A percentile compares a stretch with the other conserved stretches of the same genome.
These are phyloP conservation scores for Chloropsis hardwickii DNA, from an alignment of 2,113 vertebrate genomes.

Conservation along the genomic window DNA sequence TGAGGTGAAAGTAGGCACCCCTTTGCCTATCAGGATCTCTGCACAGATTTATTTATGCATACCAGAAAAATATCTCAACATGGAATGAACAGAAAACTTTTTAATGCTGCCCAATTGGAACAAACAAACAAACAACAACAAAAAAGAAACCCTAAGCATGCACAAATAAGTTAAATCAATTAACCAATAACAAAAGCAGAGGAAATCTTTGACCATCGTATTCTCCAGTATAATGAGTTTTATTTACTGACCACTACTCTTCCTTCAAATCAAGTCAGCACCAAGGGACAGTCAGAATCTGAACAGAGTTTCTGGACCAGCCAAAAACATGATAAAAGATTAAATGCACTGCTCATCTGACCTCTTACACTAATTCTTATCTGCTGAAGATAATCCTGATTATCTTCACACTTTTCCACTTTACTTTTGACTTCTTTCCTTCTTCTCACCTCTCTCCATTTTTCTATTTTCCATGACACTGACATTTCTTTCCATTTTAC, in stretches of 20 bases:
- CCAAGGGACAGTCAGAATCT: not conserved
- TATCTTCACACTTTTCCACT: not conserved
- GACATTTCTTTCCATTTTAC: not conserved
- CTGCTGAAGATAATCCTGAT: not conserved
- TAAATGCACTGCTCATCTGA: not conserved
- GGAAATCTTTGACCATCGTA: not conserved
- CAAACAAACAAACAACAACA: not conserved
- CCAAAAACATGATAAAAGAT: not conserved
- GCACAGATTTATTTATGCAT: not conserved
- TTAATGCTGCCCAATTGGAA: not conserved
- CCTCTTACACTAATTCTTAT: not conserved
- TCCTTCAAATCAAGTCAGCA: not conserved
- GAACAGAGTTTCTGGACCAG: not conserved
- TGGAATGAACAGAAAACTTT: not conserved
- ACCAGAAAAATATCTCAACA: not conserved
- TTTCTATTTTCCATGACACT: not conserved
- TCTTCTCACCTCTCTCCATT: not conserved
- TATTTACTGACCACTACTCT: not conserved
- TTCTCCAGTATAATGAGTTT: not conserved
- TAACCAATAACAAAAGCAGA: not conserved
- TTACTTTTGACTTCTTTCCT: not conserved
- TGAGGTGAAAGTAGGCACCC: not conserved
- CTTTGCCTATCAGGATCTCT: not conserved
- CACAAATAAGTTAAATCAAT: not conserved
- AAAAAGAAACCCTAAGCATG: not conserved